Evolutionary conservation across 1,140 invertebrate species (phyloP).

Genomic region (Trialeurodes vaporariorum): DNA sequence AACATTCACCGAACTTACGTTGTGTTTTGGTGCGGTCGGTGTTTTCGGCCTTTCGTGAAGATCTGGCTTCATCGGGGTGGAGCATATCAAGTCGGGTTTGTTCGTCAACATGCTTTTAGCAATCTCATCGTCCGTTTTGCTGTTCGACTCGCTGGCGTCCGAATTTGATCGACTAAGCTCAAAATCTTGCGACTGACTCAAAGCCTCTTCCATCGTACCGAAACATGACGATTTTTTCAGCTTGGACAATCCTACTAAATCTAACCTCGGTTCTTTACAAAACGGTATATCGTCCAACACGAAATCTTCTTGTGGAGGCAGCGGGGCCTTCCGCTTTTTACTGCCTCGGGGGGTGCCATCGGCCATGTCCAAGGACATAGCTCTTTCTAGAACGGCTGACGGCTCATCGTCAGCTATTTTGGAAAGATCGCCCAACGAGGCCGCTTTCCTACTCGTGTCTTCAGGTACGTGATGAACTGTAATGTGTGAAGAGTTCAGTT

Average conservation of each 20-base stretch:
- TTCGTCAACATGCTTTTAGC: constrained; percentile 21
- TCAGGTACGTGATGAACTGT: constrained; percentile 54
- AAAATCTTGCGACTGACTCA: constrained; percentile 34
- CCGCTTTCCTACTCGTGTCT: constrained; percentile 59
- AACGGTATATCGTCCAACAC: constrained; percentile 27
- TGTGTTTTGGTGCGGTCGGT: background rate
- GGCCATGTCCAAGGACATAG: constrained; percentile 67
- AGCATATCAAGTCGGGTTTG: constrained; percentile 15
- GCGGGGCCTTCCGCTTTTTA: constrained; percentile 53
- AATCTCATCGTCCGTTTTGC: background rate
- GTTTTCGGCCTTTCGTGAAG: background rate
- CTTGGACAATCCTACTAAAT: constrained; percentile 44
- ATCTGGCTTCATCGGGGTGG: constrained; percentile 20
- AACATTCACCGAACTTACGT: background rate
- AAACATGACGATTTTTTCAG: constrained; percentile 60
- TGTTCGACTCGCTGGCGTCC: background rate
- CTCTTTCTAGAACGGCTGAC: constrained; percentile 55
- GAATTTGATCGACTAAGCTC: background rate
- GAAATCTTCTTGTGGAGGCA: constrained; percentile 38
- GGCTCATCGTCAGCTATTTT: constrained; percentile 49
- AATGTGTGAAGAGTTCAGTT: constrained; percentile 57
- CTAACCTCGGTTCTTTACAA: constrained; percentile 47
- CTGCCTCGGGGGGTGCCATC: constrained; percentile 47
- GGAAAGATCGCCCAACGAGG: constrained; percentile 66
- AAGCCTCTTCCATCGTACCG: constrained; percentile 61